Evolutionary conservation across 1,140 invertebrate species (phyloP).

Genomic region (Drosophila pectinifera): DNA sequence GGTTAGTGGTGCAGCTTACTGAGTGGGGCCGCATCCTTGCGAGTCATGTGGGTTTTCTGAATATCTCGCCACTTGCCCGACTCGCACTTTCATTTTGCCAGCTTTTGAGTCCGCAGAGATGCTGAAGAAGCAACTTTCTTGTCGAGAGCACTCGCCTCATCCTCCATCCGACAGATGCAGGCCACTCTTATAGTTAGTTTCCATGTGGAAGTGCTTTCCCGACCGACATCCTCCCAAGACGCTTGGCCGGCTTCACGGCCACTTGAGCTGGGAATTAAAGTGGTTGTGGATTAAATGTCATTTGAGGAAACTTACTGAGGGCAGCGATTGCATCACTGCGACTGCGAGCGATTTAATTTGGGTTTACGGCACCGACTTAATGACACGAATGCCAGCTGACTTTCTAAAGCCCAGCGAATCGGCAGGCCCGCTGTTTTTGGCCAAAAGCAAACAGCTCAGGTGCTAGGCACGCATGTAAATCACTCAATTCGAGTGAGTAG

Average conservation of each 20-base stretch:
- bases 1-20: constrained; percentile 49
- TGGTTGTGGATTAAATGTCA: constrained; percentile 44
- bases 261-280: constrained; percentile 42
- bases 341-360: constrained; percentile 59
- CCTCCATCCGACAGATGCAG: constrained; percentile 45
- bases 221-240: constrained; percentile 35
- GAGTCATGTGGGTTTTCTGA: constrained; percentile 27
- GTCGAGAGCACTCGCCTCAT: constrained; percentile 50
- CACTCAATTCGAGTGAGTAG: constrained; percentile 63
- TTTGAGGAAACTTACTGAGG: constrained; percentile 39
- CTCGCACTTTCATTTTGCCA: constrained; percentile 72
- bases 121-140: constrained; percentile 66
- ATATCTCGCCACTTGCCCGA: constrained; percentile 21
- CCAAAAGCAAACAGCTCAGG: constrained; percentile 31
- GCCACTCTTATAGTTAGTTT: constrained; percentile 35
- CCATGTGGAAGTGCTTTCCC: constrained; percentile 24
- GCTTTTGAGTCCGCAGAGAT: constrained; percentile 50
- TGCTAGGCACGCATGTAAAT: constrained; percentile 68
- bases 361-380: constrained; percentile 56
- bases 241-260: constrained; percentile 42
- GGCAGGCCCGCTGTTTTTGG: constrained; percentile 19
- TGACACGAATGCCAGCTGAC: constrained; percentile 53
- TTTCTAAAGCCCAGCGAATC: constrained; percentile 67
- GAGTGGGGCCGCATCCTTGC: constrained; percentile 44
- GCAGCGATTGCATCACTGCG: constrained; percentile 63